These are phyloP conservation scores for Vultur gryphus DNA, from an alignment of 2,797 vertebrate genomes.

Conservation along the genomic window DNA sequence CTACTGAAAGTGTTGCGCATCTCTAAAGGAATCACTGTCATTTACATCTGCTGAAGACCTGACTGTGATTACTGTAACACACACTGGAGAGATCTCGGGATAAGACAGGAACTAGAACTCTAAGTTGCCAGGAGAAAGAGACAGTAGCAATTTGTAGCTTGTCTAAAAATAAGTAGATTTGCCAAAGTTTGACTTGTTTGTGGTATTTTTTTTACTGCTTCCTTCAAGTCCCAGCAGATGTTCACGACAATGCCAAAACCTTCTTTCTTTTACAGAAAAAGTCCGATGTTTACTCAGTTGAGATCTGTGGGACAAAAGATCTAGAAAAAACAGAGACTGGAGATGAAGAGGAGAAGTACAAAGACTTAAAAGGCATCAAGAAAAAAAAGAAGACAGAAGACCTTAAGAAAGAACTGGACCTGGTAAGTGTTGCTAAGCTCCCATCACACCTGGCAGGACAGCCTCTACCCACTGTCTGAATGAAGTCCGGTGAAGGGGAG, in stretches of 20 bases:
- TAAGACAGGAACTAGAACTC: neutral
- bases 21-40: neutral
- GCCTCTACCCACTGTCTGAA: neutral
- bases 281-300: constrained; percentile 69
- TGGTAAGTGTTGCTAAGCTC: constrained; percentile 71
- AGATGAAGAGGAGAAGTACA: constrained; percentile 46
- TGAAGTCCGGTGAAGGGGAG: neutral
- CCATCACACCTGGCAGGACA: neutral
- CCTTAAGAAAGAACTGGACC: constrained; percentile 68
- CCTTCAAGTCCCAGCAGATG: neutral
- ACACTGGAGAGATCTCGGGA: neutral
- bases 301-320: constrained; percentile 68
- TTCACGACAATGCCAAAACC: neutral
- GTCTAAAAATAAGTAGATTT: neutral
- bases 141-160: neutral
- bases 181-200: neutral
- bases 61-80: neutral
- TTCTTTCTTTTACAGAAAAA: constrained; percentile 61
- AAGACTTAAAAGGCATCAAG: constrained; percentile 48
- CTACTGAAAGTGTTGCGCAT: neutral
- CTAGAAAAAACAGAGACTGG: neutral
- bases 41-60: neutral
- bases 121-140: neutral
- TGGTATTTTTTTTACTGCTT: neutral
- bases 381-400: constrained; percentile 62